Conservation (phyloP, 2,797 vertebrate genomes). For the Lagocephalus sceleratus region DNA sequence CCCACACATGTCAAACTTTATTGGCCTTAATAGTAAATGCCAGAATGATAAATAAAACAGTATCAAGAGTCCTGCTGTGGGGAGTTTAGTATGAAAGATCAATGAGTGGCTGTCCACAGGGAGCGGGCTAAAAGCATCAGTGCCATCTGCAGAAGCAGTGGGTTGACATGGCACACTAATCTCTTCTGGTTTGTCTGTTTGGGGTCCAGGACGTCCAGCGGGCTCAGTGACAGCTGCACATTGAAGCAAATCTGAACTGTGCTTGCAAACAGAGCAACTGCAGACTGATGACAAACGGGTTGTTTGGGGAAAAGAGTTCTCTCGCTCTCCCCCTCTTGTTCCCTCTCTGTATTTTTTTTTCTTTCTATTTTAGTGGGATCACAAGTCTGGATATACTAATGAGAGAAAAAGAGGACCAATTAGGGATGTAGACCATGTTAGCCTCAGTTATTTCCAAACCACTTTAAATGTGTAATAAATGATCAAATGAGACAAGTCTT, state of each 20-base stretch:
- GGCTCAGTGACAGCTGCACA: constrained; percentile 75
- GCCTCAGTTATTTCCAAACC: constrained; percentile 79
- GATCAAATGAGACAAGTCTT: constrained; percentile 79
- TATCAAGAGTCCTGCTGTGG: constrained; percentile 68
- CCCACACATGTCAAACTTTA: constrained; percentile 72
- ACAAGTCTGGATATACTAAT: constrained; percentile 78
- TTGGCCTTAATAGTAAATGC: constrained; percentile 71
- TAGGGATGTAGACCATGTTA: constrained; percentile 74
- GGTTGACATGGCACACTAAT: constrained; percentile 76
- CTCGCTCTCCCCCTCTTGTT: not conserved
- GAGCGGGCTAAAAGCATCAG: constrained; percentile 69
- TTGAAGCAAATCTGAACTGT: constrained; percentile 71
- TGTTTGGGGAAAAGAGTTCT: constrained; percentile 62
- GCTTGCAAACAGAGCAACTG: constrained; percentile 71
- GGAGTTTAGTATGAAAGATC: constrained; percentile 75
- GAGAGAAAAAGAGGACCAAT: constrained; percentile 76
- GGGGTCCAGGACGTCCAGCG: constrained; percentile 71
- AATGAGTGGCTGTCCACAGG: constrained; percentile 69
- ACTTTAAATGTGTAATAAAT: constrained; percentile 83
- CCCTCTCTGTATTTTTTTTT: constrained; percentile 15
- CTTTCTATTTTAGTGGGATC: constrained; percentile 69
- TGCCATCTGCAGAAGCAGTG: constrained; percentile 75
- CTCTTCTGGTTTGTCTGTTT: constrained; percentile 76
- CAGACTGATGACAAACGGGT: constrained; percentile 77
- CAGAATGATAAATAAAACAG: constrained; percentile 75